A percentile compares a stretch with the other conserved stretches of the same genome.
These are phyloP conservation scores for Bimastos eiseni DNA, from an alignment of 2,888 invertebrate genomes.

Conservation along the genomic window DNA sequence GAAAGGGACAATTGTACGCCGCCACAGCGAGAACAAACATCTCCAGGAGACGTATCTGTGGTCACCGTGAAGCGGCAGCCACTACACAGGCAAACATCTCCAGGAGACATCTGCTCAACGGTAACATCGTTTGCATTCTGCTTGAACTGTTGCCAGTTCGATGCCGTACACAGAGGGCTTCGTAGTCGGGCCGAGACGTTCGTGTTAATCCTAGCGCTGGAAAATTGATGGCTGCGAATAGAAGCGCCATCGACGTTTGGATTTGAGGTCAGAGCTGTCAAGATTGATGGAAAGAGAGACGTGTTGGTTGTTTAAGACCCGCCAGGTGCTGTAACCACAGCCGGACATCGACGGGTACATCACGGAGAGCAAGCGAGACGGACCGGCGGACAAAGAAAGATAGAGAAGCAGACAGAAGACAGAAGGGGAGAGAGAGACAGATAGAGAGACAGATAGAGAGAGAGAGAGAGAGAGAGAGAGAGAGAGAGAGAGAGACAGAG, in stretches of 20 bases:
- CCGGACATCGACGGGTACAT: not conserved
- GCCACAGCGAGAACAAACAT: slow-evolving; percentile 13
- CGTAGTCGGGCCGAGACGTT: not conserved
- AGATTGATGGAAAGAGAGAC: slow-evolving; percentile 13
- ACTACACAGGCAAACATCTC: not conserved
- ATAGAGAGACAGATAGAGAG: not conserved
- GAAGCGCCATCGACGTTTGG: not conserved
- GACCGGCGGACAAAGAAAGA: too few relatives aligned
- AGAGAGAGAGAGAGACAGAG: not conserved
- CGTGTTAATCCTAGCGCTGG: not conserved
- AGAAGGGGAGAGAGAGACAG: not conserved
- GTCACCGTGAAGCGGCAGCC: not conserved
- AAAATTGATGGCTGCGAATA: not conserved
- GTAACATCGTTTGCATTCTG: not conserved
- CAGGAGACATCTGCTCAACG: not conserved
- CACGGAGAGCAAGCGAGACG: not conserved
- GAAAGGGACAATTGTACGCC: not conserved
- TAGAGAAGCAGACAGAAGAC: not conserved
- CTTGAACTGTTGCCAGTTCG: not conserved
- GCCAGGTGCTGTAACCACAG: not conserved
- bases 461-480: not conserved
- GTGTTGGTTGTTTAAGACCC: not conserved
- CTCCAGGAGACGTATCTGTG: not conserved
- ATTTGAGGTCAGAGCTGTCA: not conserved
- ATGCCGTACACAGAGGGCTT: not conserved